These are phyloP conservation scores for Vulpes ferrilata DNA, from an alignment of 2,113 vertebrate genomes.

Conservation along the genomic window DNA sequence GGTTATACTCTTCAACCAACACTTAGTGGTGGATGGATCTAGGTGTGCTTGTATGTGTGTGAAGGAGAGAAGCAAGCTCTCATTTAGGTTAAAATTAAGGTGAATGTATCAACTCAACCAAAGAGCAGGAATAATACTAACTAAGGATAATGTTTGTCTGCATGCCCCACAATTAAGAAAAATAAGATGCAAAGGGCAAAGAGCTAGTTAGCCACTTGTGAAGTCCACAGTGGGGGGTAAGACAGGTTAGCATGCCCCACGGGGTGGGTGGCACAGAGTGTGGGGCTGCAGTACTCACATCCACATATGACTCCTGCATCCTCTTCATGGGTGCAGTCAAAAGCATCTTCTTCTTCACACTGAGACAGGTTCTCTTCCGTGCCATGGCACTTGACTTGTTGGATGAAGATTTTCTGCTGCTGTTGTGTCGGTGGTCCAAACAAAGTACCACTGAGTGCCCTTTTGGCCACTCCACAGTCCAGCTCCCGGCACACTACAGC, in stretches of 20 bases:
- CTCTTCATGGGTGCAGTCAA: accelerated
- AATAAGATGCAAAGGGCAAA: neutral
- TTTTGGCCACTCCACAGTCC: constrained; percentile 39
- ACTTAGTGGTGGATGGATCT: neutral
- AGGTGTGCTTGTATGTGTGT: neutral
- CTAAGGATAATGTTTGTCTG: neutral
- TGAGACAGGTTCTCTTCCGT: constrained; percentile 19
- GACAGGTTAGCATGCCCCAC: neutral
- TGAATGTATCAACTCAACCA: neutral
- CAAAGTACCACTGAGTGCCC: neutral
- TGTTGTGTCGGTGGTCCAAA: neutral
- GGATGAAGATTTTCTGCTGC: neutral
- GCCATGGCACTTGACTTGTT: neutral
- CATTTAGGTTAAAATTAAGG: neutral
- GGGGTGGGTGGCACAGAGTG: neutral
- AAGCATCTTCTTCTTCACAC: neutral
- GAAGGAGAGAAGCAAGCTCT: neutral
- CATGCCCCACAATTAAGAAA: neutral
- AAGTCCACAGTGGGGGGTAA: neutral
- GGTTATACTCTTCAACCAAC: neutral
- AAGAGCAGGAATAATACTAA: neutral
- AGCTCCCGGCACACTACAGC: constrained; percentile 72
- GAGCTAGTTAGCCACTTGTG: neutral
- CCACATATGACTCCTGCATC: constrained; percentile 60
- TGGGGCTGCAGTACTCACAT: constrained; percentile 27